phyloP scores from a whole-genome alignment of 2,888 invertebrate species.

The Caenorhabditis sp. region DNA sequence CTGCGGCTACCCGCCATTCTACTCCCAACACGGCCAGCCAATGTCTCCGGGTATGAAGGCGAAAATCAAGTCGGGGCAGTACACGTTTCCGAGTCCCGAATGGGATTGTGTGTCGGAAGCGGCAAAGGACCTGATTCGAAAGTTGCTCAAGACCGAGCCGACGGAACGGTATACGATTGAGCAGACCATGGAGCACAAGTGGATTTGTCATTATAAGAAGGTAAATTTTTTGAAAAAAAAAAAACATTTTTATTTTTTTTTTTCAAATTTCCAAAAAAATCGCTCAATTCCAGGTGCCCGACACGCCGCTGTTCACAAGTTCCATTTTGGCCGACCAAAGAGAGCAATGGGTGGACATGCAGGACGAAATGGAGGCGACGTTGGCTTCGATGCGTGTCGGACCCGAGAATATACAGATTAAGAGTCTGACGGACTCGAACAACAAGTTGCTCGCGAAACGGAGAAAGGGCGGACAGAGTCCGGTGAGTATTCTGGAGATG shows the following conservation, averaged over 20 bases:
- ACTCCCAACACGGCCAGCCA: conserved; percentile 96
- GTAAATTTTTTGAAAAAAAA: no score
- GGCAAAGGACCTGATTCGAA: conserved; percentile 94
- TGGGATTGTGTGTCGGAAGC: conserved; percentile 95
- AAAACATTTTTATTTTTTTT: no score
- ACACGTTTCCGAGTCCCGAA: conserved; percentile 96
- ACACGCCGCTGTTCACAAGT: conserved; percentile 94
- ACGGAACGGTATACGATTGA: conserved; percentile 92
- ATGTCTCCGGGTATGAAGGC: conserved; percentile 99
- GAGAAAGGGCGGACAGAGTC: conserved; percentile 55
- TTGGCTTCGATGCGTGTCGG: conserved; percentile 98
- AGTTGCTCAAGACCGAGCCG: conserved; percentile 96
- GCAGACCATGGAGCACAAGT: conserved; percentile 87
- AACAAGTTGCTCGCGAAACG: conserved; percentile 89
- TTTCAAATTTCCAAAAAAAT: not conserved
- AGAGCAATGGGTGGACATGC: conserved; percentile 96
- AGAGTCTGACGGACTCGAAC: conserved; percentile 93
- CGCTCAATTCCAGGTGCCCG: conserved; percentile 87
- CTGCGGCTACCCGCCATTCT: conserved; percentile 99
- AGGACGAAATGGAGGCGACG: conserved; percentile 98
- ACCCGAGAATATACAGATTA: conserved; percentile 94
- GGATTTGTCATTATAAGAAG: conserved; percentile 87
- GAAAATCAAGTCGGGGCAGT: conserved; percentile 93
- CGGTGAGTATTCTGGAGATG: conserved; percentile 13
- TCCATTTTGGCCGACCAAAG: conserved; percentile 93